Base-by-base conservation (phyloP, 2,888 invertebrate species). In the Meandrusa payeni region DNA sequence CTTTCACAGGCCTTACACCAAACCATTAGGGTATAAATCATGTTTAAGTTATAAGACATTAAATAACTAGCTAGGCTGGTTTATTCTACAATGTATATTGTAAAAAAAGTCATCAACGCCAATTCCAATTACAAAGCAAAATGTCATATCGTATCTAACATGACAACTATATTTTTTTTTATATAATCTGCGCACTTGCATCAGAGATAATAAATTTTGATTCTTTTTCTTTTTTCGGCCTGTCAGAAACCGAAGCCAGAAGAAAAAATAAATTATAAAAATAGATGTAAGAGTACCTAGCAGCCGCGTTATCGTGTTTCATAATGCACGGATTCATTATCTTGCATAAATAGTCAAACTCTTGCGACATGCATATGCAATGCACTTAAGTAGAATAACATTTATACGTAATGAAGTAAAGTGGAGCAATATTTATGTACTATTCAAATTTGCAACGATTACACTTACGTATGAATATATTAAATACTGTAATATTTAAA, bases 361-460 rank as follows among this genome's bases (percentile, higher is more conserved):
- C 2, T 43, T 44, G 38, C 38, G 10, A 33, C 32, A 38, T 20
- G 22, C 31, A 33, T 27, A 32, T 29, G 28, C 34, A 41, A 19
- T 27, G 38, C 32, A 38, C 38, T 44, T 22, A 37, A 31, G 37
- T 43, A 43, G 32, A 44, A 19, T 43, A 37, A 42, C 26, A 37
- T 43, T 38, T 43, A 32, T 26, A 37, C 29, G 37, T 43, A 37
- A 43, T 37, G 11, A 43, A 37, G 43, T 43, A 37, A 44, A 44
- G 32, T 38, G 22, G 44, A 33, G 20, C 44, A 27, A 26, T 27
- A 27, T 26, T 20, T 33, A 15, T 12, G 37, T 38, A 38, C 32
- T 33, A 27, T 32, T 38, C 38, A 38, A 33, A 44, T 38, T 43
- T 36, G 41, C 28, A 34, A 40, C 24, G 13, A 23, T 19, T 37